Conservation (phyloP, 2,888 invertebrate species). For the Athripsodes cinereus region DNA sequence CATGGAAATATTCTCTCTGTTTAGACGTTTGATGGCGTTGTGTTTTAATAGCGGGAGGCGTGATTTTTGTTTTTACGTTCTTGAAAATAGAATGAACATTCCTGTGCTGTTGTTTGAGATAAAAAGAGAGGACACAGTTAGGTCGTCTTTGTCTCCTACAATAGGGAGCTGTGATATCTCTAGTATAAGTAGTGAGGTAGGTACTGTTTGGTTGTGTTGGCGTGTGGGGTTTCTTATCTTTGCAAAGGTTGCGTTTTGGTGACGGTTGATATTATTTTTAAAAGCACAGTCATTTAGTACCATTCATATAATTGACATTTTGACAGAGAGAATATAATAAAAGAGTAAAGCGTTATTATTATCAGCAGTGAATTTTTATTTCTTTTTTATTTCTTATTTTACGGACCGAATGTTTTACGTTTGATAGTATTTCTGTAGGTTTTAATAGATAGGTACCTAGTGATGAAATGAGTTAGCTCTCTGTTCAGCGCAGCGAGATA, state of each 20-base stretch:
- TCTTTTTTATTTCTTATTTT: conserved; percentile 8
- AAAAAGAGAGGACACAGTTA: conserved; percentile 25
- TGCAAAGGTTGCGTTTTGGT: conserved; percentile 27
- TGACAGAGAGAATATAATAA: conserved; percentile 25
- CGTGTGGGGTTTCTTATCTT: conserved; percentile 23
- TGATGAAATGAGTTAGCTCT: not conserved
- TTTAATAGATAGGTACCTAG: too few species aligned
- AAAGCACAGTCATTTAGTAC: conserved; percentile 22
- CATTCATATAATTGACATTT: conserved; percentile 27
- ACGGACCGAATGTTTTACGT: conserved; percentile 2
- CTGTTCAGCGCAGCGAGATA: not conserved
- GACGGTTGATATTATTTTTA: conserved; percentile 22
- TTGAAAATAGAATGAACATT: conserved; percentile 22
- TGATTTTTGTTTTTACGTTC: conserved; percentile 29
- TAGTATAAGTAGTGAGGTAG: not conserved
- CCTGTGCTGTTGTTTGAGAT: conserved; percentile 25
- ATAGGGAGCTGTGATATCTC: conserved; percentile 18
- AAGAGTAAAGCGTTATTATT: conserved; percentile 15
- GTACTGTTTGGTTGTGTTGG: conserved; percentile 9
- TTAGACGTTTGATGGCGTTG: conserved; percentile 18
- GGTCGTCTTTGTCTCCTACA: conserved; percentile 26
- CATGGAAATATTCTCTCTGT: conserved; percentile 9
- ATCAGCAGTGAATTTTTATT: conserved; percentile 12
- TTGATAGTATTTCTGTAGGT: not conserved
- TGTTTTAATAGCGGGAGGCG: conserved; percentile 27